Base-by-base conservation (phyloP, 2,113 vertebrate species). In the Atlantisia rogersi region DNA sequence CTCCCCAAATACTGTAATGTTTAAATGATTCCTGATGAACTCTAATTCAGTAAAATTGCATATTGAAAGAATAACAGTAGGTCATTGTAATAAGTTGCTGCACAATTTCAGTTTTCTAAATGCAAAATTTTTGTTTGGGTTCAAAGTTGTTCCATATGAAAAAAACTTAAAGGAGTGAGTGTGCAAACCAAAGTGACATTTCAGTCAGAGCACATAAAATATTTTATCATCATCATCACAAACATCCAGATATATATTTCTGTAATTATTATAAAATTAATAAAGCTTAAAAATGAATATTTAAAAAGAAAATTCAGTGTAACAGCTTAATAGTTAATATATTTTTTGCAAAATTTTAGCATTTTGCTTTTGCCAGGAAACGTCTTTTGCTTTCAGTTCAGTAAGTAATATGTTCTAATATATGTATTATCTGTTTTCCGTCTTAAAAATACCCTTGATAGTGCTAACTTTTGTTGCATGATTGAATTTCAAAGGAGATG, bases 11-110 rank as follows among this genome's bases (percentile, higher is more conserved):
- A 56, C 1, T 55, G 8, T 48, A 70, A 37, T 24, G 53, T 35
- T 74, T 69, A 68, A 53, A 53, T 5, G 65, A 62, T 28, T 81
- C 35, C n/a, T 55, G 55, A 78, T 42, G 55, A 18, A 20, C 2
- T 92, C 15, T 0, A 0, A 21, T 74, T 50, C 2, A 5, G 12
- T 29, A 70, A 93, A 67, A 29, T 5, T 48, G 8, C 5, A 20
- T 58, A 78, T 21, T 20, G 8, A 48, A 83, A 46, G 9, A 86
- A 58, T 0, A 2, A 10, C 18, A 58, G 17, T 60, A 88, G 2
- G 3, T 1, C 7, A 26, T 22, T 68, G 8, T n/a, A 3, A 6
- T 64, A 68, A 64, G 3, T 4, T 80, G 28, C 65, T 25, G 6
- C 11, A 82, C 15, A 6, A 60, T 64, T 55, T 3, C 3, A 37